Conservation (phyloP, 2,113 vertebrate species). For the Nothocercus nigrocapillus region DNA sequence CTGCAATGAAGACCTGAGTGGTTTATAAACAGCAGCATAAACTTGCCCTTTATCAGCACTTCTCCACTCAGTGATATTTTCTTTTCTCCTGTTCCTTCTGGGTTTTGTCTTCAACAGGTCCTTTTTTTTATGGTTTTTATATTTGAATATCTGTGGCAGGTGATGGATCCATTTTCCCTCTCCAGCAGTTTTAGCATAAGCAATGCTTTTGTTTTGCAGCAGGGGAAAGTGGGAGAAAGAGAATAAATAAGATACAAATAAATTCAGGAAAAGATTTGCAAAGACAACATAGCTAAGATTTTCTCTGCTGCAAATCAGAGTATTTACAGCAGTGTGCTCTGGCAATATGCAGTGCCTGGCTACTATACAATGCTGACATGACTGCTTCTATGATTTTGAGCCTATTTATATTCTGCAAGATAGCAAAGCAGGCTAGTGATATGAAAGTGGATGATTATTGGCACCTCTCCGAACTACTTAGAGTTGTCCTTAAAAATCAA, state of each 20-base stretch:
- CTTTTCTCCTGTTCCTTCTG: not conserved
- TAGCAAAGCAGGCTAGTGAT: not conserved
- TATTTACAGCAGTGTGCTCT: not conserved
- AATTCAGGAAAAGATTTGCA: not conserved
- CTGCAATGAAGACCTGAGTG: not conserved
- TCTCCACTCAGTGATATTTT: not conserved
- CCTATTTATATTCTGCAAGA: conserved; percentile 13
- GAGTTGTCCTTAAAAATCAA: not conserved
- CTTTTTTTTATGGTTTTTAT: conserved; percentile 3
- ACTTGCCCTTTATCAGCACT: not conserved
- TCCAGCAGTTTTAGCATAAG: not conserved
- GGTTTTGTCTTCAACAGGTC: not conserved
- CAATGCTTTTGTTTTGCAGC: not conserved
- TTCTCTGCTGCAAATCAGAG: not conserved
- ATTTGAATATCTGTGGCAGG: not conserved
- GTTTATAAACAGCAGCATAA: not conserved
- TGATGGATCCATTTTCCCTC: not conserved
- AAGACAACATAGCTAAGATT: not conserved
- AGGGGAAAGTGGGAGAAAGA: not conserved
- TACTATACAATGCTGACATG: not conserved
- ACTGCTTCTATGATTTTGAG: conserved; percentile 7
- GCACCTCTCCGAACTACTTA: not conserved
- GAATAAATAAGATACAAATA: not conserved
- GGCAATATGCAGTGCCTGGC: not conserved
- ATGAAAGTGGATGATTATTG: not conserved